Evolutionary conservation across 53 echinoderm and acorn worm species (phyloP), one percentile per base, ranked within the genome.

Genomic region (Crossaster papposus): DNA sequence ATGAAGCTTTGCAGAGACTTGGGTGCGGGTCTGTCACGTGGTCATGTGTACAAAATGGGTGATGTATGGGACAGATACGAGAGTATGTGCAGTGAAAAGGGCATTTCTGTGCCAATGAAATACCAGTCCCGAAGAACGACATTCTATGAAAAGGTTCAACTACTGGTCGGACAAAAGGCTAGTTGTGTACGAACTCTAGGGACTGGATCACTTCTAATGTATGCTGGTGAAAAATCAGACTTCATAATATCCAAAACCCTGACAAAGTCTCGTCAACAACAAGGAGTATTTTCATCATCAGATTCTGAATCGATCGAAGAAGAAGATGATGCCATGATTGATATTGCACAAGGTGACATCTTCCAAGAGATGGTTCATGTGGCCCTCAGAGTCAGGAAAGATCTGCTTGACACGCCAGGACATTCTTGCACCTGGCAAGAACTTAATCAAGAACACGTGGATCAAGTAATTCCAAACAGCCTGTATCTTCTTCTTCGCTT

Each of bases 151-250:
- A 28, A 70, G 84, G 72, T 84, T 51, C 26, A 65, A 70, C 68
- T 68, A 50, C 65, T 68, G 30, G 58, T 70, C 71, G 84, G 72
- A 84, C 70, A 22, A 30, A 36, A 70, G 84, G 68, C 84, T 8
- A 70, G 23, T 33, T 84, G 38, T 30, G 65, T 65, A 23, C 79
- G 79, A 15, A 84, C 51, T 29, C 70, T 51, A n/a, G n/a, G n/a
- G n/a, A n/a, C n/a, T n/a, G n/a, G n/a, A n/a, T n/a, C n/a, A n/a
- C n/a, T 84, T 17, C 68, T 84, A 51, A 90, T 90, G 81, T 81
- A 90, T 53, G 82, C 90, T 72, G 81, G 90, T 44, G 81, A 82
- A 29, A 81, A 81, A 20, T 90, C 90, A 36, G 74, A 72, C 68
- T 90, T 51, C 72, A 34, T 81, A 18, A 71, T 90, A 23, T 72